These are phyloP conservation scores for Phocoena sinus DNA, from an alignment of 2,113 vertebrate genomes.

Conservation along the genomic window DNA sequence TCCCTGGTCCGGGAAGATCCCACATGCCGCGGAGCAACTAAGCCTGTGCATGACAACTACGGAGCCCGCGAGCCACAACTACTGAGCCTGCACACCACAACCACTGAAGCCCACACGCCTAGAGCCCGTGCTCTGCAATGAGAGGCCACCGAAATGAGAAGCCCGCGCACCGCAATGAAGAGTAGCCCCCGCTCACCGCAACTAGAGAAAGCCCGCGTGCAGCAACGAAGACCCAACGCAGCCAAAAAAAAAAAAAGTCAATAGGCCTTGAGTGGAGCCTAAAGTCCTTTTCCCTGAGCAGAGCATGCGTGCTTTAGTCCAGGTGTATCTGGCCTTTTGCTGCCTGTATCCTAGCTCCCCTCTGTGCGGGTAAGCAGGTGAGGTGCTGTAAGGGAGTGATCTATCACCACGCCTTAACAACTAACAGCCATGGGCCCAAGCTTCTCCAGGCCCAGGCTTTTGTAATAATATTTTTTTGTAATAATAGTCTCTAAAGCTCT, in stretches of 20 bases:
- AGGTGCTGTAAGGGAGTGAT: background rate
- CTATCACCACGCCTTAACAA: accelerated
- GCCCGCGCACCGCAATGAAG: too few species aligned
- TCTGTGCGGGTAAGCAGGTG: accelerated
- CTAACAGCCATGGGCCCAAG: background rate
- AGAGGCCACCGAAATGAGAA: too few species aligned
- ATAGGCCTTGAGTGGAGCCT: background rate
- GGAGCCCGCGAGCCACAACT: accelerated
- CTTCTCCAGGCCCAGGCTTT: background rate
- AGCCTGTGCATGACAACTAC: accelerated
- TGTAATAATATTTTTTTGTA: background rate
- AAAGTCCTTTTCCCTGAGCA: background rate
- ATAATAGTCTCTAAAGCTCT: background rate
- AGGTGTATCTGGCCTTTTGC: background rate
- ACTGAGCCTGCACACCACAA: too few species aligned
- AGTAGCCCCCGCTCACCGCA: too few species aligned
- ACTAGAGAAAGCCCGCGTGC: too few species aligned
- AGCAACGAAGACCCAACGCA: too few species aligned
- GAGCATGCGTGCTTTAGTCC: background rate
- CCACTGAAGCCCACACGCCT: too few species aligned
- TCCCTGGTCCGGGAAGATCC: too few species aligned
- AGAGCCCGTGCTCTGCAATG: too few species aligned
- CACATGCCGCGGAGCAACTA: too few species aligned
- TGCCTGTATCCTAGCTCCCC: background rate
- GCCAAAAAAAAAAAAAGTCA: too few species aligned